Base-by-base conservation (phyloP, 2,888 invertebrate genomes). In the Drosophila stalkeri region DNA sequence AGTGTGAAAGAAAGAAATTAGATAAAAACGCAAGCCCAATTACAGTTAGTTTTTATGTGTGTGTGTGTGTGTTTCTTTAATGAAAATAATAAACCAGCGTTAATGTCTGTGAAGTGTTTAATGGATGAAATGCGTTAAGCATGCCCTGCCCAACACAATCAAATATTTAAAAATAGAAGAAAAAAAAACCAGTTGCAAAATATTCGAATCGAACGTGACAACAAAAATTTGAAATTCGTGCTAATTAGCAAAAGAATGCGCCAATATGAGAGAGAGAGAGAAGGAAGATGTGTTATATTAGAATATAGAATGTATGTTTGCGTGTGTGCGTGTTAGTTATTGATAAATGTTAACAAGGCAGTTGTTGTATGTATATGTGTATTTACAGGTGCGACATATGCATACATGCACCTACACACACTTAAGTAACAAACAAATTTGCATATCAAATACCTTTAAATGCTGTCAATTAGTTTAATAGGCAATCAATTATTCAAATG, bases 241-340 rank as follows among this genome's bases (percentile, higher is more conserved):
- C 84, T 89, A 90, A 86, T 86, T 90, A 81, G 79, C 69, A 78
- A 81, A 51, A 81, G 81, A 90, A 86, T 84, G 73, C 64, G 68
- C 66, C 18, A 54, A 67, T 63, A 75, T 77, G 75, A 60, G 70
- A 71, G 65, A 18, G 66, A 18, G 66, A 52, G 71, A 57, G 49
- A 71, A 56, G 20, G 39, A 47, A 59, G 47, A 69, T 56, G 41
- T 12, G 47, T 33, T 49, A 27, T 12, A 18, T 27, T 9, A 16
- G 20, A n/a, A 23, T 63, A 4, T 23, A 43, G 14, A 33, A n/a
- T n/a, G 39, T 41, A 7, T 63, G 11, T 51, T 35, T 16, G 2
- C 35, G 8, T 57, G 20, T 3, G 7, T 37, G 33, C 7, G 9
- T 31, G 11, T 33, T 16, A 57, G 39, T 39, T 46, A 23, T 59